Percentiles rank a stretch among this genome's conserved stretches.
Evolutionary conservation across 2,113 vertebrate genomes (phyloP).

Genomic region (Phrynosoma platyrhinos): DNA sequence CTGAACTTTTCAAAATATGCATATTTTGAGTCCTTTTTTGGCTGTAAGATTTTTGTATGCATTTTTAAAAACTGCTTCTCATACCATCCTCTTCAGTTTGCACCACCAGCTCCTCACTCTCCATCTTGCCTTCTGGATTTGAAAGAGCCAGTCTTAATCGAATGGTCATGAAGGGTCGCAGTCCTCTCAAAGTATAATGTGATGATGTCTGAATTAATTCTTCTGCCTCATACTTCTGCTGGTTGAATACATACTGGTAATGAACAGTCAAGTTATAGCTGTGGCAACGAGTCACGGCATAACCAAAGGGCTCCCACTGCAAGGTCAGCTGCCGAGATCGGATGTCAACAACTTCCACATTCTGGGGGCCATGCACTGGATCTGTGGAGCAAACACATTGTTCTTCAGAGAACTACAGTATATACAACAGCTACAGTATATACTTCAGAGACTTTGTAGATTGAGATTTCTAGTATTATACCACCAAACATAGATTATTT

Average conservation of each 20-base stretch:
- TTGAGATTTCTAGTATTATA: neutral
- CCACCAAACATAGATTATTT: neutral
- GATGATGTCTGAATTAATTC: slow-evolving; percentile 94
- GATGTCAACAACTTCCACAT: slow-evolving; percentile 94
- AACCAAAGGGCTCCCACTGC: slow-evolving; percentile 97
- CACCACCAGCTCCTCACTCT: slow-evolving; percentile 94
- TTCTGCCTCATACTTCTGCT: slow-evolving; percentile 91
- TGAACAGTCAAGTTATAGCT: slow-evolving; percentile 97
- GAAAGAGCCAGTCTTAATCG: slow-evolving; percentile 89
- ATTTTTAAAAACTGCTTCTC: slow-evolving; percentile 27
- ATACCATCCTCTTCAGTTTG: slow-evolving; percentile 96
- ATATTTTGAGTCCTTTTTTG: neutral
- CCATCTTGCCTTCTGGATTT: slow-evolving; percentile 93
- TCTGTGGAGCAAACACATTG: slow-evolving; percentile 76
- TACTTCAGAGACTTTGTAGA: neutral
- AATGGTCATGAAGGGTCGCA: slow-evolving; percentile 93
- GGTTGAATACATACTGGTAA: slow-evolving; percentile 95
- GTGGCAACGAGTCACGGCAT: slow-evolving; percentile 94
- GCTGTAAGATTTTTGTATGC: neutral
- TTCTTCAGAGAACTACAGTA: neutral
- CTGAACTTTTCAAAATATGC: neutral
- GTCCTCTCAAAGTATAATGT: slow-evolving; percentile 92
- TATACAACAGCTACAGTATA: too few relatives aligned
- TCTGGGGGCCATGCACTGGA: slow-evolving; percentile 93
- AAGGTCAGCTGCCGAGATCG: slow-evolving; percentile 93